A percentile compares a stretch with the other conserved stretches of the same genome.
Evolutionary conservation across 2,888 invertebrate species (phyloP).

Genomic region (Molanna angustata): DNA sequence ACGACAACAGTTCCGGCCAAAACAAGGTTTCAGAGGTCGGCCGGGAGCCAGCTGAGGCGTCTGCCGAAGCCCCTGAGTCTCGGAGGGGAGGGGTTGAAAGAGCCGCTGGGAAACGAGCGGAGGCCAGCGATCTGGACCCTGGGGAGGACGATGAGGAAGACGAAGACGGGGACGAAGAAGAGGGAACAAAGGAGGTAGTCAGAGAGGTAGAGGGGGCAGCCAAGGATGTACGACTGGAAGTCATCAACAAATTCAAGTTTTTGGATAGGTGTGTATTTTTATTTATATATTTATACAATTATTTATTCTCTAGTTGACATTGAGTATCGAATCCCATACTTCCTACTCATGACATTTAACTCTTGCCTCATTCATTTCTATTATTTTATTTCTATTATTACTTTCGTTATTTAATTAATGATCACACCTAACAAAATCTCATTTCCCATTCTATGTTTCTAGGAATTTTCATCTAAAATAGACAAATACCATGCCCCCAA

Average conservation of each 20-base stretch:
- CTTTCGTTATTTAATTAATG: not conserved
- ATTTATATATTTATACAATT: not conserved
- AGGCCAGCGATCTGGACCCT: not conserved
- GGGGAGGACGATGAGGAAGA: not conserved
- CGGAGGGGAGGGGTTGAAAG: not conserved
- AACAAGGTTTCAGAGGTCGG: no score
- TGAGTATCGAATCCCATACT: no score
- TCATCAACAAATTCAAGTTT: conserved; percentile 10
- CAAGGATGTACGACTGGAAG: not conserved
- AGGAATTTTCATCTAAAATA: no score
- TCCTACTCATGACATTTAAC: no score
- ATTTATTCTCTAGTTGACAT: not conserved
- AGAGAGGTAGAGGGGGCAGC: not conserved
- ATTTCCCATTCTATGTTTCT: not conserved
- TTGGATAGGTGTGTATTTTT: conserved; percentile 11
- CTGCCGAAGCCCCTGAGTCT: not conserved
- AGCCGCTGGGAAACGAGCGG: not conserved
- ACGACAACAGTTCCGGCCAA: not conserved
- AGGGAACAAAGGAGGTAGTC: not conserved
- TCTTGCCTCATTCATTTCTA: not conserved
- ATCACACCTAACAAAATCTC: not conserved
- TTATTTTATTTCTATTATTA: not conserved
- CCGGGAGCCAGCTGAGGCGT: not conserved
- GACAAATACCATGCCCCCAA: no score
- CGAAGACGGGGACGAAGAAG: conserved; percentile 4